phyloP scores from a whole-genome alignment of 2,113 vertebrate species.

The Solea senegalensis region DNA sequence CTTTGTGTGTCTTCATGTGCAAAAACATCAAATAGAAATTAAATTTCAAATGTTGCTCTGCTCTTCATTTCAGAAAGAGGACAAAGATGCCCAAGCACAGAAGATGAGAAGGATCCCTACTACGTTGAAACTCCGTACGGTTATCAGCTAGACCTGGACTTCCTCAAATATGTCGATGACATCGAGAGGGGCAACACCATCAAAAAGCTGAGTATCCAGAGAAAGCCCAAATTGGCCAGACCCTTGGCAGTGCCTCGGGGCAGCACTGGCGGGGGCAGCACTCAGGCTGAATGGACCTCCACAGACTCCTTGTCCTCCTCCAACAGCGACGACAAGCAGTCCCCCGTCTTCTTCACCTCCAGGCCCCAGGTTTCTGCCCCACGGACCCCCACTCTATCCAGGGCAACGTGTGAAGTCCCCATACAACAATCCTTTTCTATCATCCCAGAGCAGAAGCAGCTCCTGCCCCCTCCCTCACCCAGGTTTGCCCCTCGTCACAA shows the following conservation, averaged over 20 bases:
- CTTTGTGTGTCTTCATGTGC: neutral
- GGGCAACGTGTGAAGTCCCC: constrained; percentile 79
- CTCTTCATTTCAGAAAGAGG: constrained; percentile 82
- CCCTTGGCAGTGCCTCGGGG: constrained; percentile 67
- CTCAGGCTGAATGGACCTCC: constrained; percentile 88
- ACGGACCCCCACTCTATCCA: constrained; percentile 62
- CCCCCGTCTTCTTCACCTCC: constrained; percentile 76
- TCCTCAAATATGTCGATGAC: constrained; percentile 98
- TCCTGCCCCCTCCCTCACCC: constrained; percentile 89
- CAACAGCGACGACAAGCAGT: constrained; percentile 93
- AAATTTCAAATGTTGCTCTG: neutral
- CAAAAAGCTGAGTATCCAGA: constrained; percentile 91
- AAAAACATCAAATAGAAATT: neutral
- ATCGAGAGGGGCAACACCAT: constrained; percentile 97
- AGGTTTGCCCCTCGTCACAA: constrained; percentile 86
- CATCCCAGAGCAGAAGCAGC: constrained; percentile 82
- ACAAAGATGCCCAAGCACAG: constrained; percentile 80
- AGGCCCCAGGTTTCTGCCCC: constrained; percentile 72
- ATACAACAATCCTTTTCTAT: constrained; percentile 75
- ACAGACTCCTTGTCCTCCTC: constrained; percentile 93
- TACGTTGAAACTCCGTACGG: constrained; percentile 98
- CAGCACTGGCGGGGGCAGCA: constrained; percentile 61
- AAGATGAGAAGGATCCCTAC: constrained; percentile 88
- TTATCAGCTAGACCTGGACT: constrained; percentile 96
- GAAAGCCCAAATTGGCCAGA: constrained; percentile 84